Conservation (phyloP, 2,888 invertebrate genomes). For the Fragum fragum region DNA sequence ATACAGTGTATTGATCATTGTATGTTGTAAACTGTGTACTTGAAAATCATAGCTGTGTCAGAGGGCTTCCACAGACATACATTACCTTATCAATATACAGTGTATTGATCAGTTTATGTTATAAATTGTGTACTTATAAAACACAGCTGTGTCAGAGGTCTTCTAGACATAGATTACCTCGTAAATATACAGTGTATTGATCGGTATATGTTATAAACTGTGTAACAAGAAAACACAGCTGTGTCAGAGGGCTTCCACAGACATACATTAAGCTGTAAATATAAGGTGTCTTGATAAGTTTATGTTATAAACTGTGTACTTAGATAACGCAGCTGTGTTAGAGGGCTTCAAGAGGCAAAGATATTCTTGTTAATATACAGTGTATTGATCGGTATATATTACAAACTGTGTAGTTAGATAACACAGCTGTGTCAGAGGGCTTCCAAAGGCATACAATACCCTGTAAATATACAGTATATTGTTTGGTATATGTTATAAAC, state of each 20-base stretch:
- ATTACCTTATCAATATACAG: constrained; percentile 91
- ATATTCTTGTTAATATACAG: constrained; percentile 91
- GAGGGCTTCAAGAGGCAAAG: constrained; percentile 99
- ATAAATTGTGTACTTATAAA: constrained; percentile 96
- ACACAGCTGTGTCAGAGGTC: constrained; percentile 98
- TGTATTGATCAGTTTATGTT: constrained; percentile 93
- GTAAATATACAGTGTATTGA: constrained; percentile 34
- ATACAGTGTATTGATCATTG: constrained; percentile 93
- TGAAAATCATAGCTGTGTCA: constrained; percentile 97
- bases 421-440: constrained; percentile 98
- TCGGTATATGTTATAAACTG: constrained; percentile 91
- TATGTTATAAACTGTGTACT: constrained; percentile 93
- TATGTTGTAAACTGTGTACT: constrained; percentile 93
- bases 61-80: constrained; percentile 99
- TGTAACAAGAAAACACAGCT: constrained; percentile 97
- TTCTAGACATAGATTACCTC: constrained; percentile 99
- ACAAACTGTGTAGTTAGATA: constrained; percentile 96
- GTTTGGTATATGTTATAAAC: constrained; percentile 91
- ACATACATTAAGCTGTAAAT: constrained; percentile 94
- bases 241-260: constrained; percentile 99
- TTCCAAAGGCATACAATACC: constrained; percentile 99
- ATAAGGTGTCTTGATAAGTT: constrained; percentile 93
- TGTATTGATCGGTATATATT: constrained; percentile 93
- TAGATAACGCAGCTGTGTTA: constrained; percentile 97
- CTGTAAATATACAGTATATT: constrained; percentile 87